Conservation (phyloP, 2,113 vertebrate species). For the Planiliza haematocheilus region DNA sequence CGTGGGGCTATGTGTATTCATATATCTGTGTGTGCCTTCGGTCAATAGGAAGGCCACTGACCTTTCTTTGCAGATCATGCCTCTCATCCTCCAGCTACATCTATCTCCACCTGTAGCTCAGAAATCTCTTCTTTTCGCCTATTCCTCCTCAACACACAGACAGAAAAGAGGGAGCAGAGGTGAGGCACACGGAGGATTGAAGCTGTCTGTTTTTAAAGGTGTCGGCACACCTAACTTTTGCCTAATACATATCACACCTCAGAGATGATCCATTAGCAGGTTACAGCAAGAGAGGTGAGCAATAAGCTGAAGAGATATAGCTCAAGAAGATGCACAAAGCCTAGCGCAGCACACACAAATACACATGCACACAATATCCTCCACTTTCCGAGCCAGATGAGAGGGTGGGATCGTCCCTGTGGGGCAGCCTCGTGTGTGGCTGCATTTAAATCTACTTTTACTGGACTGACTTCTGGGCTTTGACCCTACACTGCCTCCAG, state of each 20-base stretch:
- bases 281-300: slow-evolving; percentile 66
- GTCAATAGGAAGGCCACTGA: slow-evolving; percentile 55
- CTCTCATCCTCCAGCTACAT: slow-evolving; percentile 66
- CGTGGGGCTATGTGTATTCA: slow-evolving; percentile 36
- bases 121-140: slow-evolving; percentile 69
- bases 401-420: slow-evolving; percentile 47
- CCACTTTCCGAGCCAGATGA: slow-evolving; percentile 60
- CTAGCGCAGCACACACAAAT: slow-evolving; percentile 30
- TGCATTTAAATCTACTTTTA: slow-evolving; percentile 68
- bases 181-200: slow-evolving; percentile 66
- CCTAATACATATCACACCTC: slow-evolving; percentile 84
- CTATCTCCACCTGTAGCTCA: slow-evolving; percentile 75
- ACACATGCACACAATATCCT: slow-evolving; percentile 46
- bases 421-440: slow-evolving; percentile 52
- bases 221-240: slow-evolving; percentile 81
- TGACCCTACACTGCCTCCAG: slow-evolving; percentile 45
- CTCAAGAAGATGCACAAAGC: slow-evolving; percentile 29
- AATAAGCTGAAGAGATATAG: slow-evolving; percentile 69
- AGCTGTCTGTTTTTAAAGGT: slow-evolving; percentile 76
- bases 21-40: background rate
- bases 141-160: slow-evolving; percentile 64
- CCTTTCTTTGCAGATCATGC: slow-evolving; percentile 61
- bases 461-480: slow-evolving; percentile 49
- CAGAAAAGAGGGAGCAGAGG: slow-evolving; percentile 50
- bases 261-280: slow-evolving; percentile 84